Conservation (phyloP, 92 coral and sea anemone genomes). For the Pocillopora meandrina region DNA sequence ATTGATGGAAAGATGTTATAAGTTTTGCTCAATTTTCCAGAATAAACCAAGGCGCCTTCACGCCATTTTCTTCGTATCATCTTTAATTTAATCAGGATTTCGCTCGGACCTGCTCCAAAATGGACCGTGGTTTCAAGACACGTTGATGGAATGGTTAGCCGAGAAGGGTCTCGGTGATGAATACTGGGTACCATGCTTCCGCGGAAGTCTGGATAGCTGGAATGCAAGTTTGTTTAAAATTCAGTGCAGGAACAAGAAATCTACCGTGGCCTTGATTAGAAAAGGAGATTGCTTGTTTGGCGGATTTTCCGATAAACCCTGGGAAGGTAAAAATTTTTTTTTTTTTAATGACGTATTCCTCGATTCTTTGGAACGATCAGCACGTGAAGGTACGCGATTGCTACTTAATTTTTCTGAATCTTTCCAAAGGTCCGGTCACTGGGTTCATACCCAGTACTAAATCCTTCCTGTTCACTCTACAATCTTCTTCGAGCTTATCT, state of each 20-base stretch:
- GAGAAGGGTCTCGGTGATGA: conserved; percentile 21
- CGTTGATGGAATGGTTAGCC: conserved; percentile 41
- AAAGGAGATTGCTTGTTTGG: conserved; percentile 9
- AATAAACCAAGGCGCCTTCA: too few relatives aligned
- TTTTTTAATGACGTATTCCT: background rate
- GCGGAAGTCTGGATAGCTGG: conserved; percentile 6
- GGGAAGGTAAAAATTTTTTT: background rate
- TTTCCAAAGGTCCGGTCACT: background rate
- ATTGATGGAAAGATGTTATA: too few relatives aligned
- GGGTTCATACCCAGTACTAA: conserved; percentile 5
- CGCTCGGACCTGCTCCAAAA: conserved; percentile 48
- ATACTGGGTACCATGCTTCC: conserved; percentile 23
- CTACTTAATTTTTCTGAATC: background rate
- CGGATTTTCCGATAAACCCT: conserved; percentile 14
- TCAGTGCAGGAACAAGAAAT: background rate
- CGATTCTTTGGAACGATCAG: too few relatives aligned
- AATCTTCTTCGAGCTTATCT: background rate
- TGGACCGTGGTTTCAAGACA: conserved; percentile 16
- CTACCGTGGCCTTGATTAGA: background rate
- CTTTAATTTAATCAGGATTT: conserved; percentile 20
- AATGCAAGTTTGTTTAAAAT: background rate
- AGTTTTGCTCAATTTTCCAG: too few relatives aligned
- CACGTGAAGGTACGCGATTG: too few relatives aligned
- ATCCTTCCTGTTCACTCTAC: conserved; percentile 9
- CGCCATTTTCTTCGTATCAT: too few relatives aligned